Conservation (phyloP, 2,113 vertebrate species). For the Neogale vison region DNA sequence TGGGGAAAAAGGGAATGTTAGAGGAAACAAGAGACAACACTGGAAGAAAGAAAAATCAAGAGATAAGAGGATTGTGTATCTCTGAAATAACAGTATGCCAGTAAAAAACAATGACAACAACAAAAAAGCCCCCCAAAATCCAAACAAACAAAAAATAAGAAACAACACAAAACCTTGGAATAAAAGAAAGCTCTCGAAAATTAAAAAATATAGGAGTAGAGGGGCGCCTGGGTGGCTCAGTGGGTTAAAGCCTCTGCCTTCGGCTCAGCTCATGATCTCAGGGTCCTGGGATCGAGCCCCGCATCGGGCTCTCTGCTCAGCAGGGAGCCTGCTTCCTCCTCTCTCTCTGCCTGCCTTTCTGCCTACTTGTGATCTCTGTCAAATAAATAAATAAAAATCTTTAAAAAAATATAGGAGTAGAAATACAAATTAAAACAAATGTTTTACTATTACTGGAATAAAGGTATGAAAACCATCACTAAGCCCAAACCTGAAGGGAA, state of each 20-base stretch:
- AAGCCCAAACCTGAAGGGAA: slow-evolving; percentile 84
- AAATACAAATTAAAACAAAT: background rate
- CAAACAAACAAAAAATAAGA: background rate
- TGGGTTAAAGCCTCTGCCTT: too few relatives aligned
- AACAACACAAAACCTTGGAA: background rate
- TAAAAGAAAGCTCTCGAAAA: background rate
- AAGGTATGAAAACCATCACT: background rate
- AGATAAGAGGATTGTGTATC: background rate
- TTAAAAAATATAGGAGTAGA: background rate
- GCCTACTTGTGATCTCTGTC: too few relatives aligned
- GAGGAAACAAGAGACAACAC: background rate
- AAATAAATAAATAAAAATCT: too few relatives aligned
- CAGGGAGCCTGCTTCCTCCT: too few relatives aligned
- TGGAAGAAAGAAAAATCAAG: background rate
- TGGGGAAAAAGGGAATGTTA: background rate
- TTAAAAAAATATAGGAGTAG: background rate
- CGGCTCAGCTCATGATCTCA: too few relatives aligned
- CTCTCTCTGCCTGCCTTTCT: too few relatives aligned
- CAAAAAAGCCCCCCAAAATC: too few relatives aligned
- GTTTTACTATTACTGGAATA: background rate
- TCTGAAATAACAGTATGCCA: background rate
- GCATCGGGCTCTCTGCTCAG: too few relatives aligned
- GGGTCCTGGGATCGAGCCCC: too few relatives aligned
- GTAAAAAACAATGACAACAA: background rate
- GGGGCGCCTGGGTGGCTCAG: too few relatives aligned